phyloP scores from a whole-genome alignment of 1,140 invertebrate species.

The Holotrichia oblita region DNA sequence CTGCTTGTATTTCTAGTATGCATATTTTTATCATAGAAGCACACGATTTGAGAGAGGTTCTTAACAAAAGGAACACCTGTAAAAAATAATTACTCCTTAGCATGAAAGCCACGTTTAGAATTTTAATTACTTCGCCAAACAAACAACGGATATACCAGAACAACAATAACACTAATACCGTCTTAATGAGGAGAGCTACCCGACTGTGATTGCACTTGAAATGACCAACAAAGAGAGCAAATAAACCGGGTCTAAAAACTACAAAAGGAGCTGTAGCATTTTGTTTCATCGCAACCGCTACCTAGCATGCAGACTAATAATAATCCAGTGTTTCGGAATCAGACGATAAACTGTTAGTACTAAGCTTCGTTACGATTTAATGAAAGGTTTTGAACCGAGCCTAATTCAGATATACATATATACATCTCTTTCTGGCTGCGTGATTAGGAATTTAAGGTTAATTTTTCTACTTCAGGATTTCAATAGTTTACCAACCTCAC shows the following conservation, averaged over 20 bases:
- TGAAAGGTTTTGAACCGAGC: neutral
- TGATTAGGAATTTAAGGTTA: neutral
- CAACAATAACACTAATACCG: neutral
- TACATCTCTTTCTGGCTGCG: neutral
- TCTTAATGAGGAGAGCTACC: neutral
- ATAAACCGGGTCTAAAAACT: neutral
- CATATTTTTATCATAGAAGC: too few species aligned
- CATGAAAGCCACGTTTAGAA: neutral
- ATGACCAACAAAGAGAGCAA: slow-evolving; percentile 10
- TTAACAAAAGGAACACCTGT: neutral
- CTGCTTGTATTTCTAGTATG: too few species aligned
- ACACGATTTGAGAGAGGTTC: too few species aligned
- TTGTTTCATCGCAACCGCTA: neutral
- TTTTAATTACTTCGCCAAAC: neutral
- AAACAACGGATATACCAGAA: neutral
- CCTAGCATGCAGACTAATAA: neutral
- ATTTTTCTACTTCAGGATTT: neutral
- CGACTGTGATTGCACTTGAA: slow-evolving; percentile 4
- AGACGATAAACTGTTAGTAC: slow-evolving; percentile 11
- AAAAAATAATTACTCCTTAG: neutral
- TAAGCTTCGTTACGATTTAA: neutral
- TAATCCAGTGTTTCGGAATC: neutral
- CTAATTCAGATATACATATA: neutral
- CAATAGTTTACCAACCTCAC: neutral
- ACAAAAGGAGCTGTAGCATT: neutral